A percentile compares a stretch with the other conserved stretches of the same genome.
These are phyloP conservation scores for Leptinotarsa peninsularis DNA, from an alignment of 2,888 invertebrate genomes.

Conservation along the genomic window DNA sequence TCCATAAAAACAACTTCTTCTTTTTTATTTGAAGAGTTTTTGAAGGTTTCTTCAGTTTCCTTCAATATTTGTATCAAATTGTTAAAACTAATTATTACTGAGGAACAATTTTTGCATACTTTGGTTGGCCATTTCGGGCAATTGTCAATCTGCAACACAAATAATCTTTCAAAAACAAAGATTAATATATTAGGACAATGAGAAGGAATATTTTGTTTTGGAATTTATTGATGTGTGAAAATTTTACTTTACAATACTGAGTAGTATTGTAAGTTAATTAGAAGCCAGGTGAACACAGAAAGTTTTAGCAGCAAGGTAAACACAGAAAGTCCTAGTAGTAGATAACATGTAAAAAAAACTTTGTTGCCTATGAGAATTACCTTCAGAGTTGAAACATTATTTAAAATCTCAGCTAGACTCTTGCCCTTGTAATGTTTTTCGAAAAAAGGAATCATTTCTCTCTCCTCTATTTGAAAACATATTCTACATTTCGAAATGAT, in stretches of 20 bases:
- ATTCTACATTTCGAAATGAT: constrained; percentile 28
- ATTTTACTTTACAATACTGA: too few relatives aligned
- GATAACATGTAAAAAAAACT: too few relatives aligned
- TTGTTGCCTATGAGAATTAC: constrained; percentile 22
- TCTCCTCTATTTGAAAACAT: constrained; percentile 31
- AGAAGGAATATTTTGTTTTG: too few relatives aligned
- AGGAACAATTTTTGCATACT: constrained; percentile 36
- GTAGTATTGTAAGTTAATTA: too few relatives aligned
- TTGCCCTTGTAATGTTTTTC: constrained; percentile 29
- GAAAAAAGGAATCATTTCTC: constrained; percentile 32
- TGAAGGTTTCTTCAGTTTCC: constrained; percentile 22
- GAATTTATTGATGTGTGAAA: too few relatives aligned
- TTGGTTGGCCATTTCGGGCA: constrained; percentile 24
- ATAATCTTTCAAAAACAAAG: not conserved
- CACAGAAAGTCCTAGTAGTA: too few relatives aligned
- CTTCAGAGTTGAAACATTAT: constrained; percentile 30
- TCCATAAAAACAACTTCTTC: constrained; percentile 37
- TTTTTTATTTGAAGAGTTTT: constrained; percentile 25
- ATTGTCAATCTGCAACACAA: constrained; percentile 30
- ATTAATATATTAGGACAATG: not conserved
- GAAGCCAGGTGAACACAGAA: too few relatives aligned
- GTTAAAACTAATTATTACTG: constrained; percentile 32
- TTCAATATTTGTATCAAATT: constrained; percentile 32
- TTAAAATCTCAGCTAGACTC: constrained; percentile 30
- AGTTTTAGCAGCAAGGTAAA: too few relatives aligned